Percentiles rank a stretch among this genome's conserved stretches.
These are phyloP conservation scores for Caenorhabditis tropicalis DNA, from an alignment of 1,140 invertebrate genomes.

Conservation along the genomic window DNA sequence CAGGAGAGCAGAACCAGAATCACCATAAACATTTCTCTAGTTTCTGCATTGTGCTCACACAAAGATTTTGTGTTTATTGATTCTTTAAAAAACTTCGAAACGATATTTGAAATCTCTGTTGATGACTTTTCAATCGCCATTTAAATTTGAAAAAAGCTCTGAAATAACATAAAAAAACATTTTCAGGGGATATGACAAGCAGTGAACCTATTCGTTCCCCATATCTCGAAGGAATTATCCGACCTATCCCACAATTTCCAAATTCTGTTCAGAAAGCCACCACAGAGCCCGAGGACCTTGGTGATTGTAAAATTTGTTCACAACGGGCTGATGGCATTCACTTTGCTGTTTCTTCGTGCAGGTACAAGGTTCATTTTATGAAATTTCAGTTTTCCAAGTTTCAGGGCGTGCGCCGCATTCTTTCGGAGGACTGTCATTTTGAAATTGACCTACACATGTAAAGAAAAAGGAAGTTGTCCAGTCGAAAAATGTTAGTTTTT, in stretches of 20 bases:
- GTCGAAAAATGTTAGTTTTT: slow-evolving; percentile 34
- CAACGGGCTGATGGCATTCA: slow-evolving; percentile 29
- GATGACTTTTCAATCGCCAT: too few species aligned
- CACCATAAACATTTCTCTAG: neutral
- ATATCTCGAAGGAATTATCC: neutral
- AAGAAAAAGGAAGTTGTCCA: neutral
- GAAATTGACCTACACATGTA: slow-evolving; percentile 23
- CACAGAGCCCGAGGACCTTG: neutral
- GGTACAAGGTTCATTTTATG: neutral
- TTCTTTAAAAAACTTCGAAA: neutral
- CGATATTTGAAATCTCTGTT: too few species aligned
- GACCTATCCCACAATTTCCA: too few species aligned
- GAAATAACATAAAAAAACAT: neutral
- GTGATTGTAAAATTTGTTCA: neutral
- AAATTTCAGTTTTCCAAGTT: neutral
- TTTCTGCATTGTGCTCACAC: neutral
- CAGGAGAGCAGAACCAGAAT: neutral
- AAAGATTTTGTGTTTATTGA: slow-evolving; percentile 15
- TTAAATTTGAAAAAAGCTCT: too few species aligned
- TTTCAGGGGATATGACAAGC: neutral
- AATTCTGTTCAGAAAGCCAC: too few species aligned
- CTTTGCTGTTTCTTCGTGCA: slow-evolving; percentile 22
- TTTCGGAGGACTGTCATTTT: slow-evolving; percentile 38
- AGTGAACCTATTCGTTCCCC: neutral
- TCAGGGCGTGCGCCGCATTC: slow-evolving; percentile 43